Conservation (phyloP, 2,797 vertebrate genomes). For the Fistularia tabacaria region DNA sequence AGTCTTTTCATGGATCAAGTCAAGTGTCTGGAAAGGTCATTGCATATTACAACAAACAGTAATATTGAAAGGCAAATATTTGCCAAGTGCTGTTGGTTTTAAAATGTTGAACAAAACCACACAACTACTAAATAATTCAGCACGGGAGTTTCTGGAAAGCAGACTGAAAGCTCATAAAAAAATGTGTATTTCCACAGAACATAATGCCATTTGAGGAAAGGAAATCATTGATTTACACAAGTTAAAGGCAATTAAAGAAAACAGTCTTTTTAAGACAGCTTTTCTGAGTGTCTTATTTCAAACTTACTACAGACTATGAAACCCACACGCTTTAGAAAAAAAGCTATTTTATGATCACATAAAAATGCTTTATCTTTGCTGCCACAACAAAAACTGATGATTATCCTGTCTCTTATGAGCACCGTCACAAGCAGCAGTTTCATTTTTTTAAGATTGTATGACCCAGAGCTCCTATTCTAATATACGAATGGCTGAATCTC, state of each 20-base stretch:
- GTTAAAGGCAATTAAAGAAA: constrained; percentile 37
- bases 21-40: constrained; percentile 6
- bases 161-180: constrained; percentile 3
- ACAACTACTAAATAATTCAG: constrained; percentile 30
- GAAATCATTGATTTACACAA: constrained; percentile 37
- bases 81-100: constrained; percentile 25
- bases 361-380: constrained; percentile 57
- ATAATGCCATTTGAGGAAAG: constrained; percentile 20
- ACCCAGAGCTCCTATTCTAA: constrained; percentile 58
- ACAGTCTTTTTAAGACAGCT: constrained; percentile 31
- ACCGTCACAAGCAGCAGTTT: constrained; percentile 43
- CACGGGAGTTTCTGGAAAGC: constrained; percentile 12
- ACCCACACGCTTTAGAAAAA: constrained; percentile 41
- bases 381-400: constrained; percentile 57
- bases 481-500: constrained; percentile 50
- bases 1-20: constrained; percentile 2
- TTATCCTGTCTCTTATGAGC: constrained; percentile 55
- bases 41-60: constrained; percentile 8
- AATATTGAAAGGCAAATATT: constrained; percentile 29
- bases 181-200: constrained; percentile 17
- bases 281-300: constrained; percentile 10
- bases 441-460: constrained; percentile 42
- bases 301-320: constrained; percentile 37
- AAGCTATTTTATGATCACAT: constrained; percentile 42
- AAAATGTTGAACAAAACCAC: constrained; percentile 22